phyloP scores from a whole-genome alignment of 2,888 invertebrate species.

The Papilio protenor region DNA sequence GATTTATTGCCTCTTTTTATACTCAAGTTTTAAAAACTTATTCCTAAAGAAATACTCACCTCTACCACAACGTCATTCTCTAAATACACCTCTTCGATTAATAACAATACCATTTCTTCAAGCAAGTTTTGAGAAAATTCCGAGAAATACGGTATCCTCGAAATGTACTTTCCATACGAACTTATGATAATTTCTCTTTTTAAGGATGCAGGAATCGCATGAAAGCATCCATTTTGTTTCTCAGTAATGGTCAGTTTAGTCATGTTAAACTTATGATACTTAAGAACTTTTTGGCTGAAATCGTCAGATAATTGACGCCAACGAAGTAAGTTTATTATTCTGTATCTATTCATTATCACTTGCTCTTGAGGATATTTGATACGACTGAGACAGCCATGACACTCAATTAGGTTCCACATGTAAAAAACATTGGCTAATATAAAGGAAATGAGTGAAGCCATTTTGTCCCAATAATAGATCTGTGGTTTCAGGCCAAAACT shows the following conservation, averaged over 20 bases:
- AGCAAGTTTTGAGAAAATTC: constrained; percentile 45
- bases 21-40: neutral
- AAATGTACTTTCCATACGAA: constrained; percentile 41
- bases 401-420: constrained; percentile 47
- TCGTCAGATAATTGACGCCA: constrained; percentile 45
- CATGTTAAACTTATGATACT: constrained; percentile 46
- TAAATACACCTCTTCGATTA: constrained; percentile 44
- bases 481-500: constrained; percentile 45
- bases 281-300: constrained; percentile 43
- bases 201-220: constrained; percentile 43
- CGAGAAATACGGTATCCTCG: constrained; percentile 43
- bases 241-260: constrained; percentile 44
- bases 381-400: constrained; percentile 44
- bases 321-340: constrained; percentile 43
- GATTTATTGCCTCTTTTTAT: neutral
- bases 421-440: constrained; percentile 46
- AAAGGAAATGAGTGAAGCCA: constrained; percentile 43
- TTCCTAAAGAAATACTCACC: constrained; percentile 3
- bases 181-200: constrained; percentile 43
- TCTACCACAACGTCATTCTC: constrained; percentile 38
- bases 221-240: constrained; percentile 43
- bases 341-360: constrained; percentile 42
- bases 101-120: constrained; percentile 43
- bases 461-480: constrained; percentile 46
- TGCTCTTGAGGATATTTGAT: constrained; percentile 46